Base-by-base conservation (phyloP, 2,797 vertebrate species). In the Triplophysa bombifrons region DNA sequence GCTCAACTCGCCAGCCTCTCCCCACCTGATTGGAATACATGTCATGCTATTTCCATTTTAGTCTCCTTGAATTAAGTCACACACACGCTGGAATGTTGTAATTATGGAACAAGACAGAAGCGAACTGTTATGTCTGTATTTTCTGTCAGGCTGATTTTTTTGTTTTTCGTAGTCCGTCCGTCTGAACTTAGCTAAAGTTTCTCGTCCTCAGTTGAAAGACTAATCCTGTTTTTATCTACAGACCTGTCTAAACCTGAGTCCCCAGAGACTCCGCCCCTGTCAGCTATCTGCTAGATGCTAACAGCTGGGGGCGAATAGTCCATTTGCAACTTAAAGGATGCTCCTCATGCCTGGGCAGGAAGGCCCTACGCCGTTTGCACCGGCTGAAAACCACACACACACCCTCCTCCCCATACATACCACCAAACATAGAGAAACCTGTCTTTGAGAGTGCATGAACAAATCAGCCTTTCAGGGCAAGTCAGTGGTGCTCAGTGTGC, bases 401-500 rank as follows among this genome's bases (percentile, higher is more conserved):
- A 73, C 78, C 48, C 78, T 73, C 78, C 70, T 50, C 19, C 71
- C 25, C n/a, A 80, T 75, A 83, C 75, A 80, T 76, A 84, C 84
- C 75, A 73, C 78, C 73, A 72, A 75, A 84, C 80, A 86, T 84
- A 81, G 84, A 77, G 85, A 85, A 78, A 79, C 83, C 78, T 88
- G 87, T 85, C 81, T 84, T 19, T 87, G 84, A 91, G 85, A 90
- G 4, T 88, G 89, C 88, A 88, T 72, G 67, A 90, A 94, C 93
- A 93, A 87, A 91, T 90, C 85, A 48, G 48, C 82, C 91, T 90
- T 93, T 94, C 91, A 93, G 86, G 83, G 85, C 84, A 83, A 85
- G 86, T 72, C 87, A 82, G 85, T 85, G 82, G 13, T 41, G n/a
- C 69, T 64, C 53, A 48, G 67, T 69, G 72, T 71, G 76, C 87